These are phyloP conservation scores for Geococcyx californianus DNA, from an alignment of 2,113 vertebrate genomes.

Conservation along the genomic window DNA sequence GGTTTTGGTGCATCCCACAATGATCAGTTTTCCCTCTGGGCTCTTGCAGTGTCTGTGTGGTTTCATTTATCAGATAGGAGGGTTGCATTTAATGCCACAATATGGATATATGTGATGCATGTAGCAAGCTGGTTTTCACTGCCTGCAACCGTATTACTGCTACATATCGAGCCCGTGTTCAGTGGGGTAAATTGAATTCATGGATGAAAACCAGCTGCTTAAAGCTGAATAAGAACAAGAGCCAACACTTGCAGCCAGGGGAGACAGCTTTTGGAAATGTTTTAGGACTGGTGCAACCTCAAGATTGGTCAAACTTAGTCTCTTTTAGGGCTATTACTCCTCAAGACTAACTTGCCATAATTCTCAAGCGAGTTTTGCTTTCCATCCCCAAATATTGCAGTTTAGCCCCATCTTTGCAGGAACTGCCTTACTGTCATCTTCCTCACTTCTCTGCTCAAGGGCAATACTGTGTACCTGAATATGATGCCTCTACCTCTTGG, in stretches of 20 bases:
- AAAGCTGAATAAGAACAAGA: not conserved
- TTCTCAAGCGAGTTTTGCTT: not conserved
- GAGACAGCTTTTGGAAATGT: not conserved
- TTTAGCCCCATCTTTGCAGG: not conserved
- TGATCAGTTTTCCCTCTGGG: not conserved
- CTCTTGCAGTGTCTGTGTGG: not conserved
- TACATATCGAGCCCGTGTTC: not conserved
- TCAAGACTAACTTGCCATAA: not conserved
- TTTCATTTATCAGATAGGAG: not conserved
- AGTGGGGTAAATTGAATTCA: not conserved
- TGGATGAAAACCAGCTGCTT: constrained; percentile 21
- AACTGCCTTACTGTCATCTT: not conserved
- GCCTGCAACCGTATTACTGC: not conserved
- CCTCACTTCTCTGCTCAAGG: not conserved
- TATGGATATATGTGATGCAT: not conserved
- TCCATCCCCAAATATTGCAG: not conserved
- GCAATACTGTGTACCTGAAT: not conserved
- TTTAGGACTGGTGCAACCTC: not conserved
- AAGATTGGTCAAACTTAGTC: not conserved
- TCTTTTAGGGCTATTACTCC: not conserved
- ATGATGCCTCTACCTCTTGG: not conserved
- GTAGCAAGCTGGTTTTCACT: not conserved
- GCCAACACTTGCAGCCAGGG: not conserved
- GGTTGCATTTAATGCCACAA: not conserved
- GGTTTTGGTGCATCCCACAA: not conserved